These are phyloP conservation scores for Abrostola triplasia DNA, from an alignment of 2,888 invertebrate genomes.

Conservation along the genomic window DNA sequence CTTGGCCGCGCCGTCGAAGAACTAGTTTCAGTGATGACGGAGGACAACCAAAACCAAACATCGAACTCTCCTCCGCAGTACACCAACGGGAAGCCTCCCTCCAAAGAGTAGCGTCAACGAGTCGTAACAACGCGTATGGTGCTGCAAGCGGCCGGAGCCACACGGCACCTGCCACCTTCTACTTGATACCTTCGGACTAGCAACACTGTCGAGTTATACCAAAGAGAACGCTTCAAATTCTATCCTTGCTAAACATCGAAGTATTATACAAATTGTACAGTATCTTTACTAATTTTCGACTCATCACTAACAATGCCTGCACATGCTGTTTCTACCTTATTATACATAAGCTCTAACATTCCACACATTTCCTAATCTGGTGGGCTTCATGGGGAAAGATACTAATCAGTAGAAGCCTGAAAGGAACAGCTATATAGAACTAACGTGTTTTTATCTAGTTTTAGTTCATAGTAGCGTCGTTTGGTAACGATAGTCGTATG, in stretches of 20 bases:
- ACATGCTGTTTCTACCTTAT: constrained; percentile 68
- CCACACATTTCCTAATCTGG: constrained; percentile 71
- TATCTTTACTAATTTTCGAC: constrained; percentile 83
- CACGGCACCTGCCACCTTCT: constrained; percentile 34
- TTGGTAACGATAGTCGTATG: constrained; percentile 82
- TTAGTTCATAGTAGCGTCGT: constrained; percentile 76
- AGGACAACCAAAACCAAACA: constrained; percentile 81
- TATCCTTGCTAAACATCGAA: constrained; percentile 53
- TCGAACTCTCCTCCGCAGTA: constrained; percentile 82
- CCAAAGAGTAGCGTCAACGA: constrained; percentile 70
- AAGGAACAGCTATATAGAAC: constrained; percentile 67
- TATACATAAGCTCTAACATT: constrained; percentile 79
- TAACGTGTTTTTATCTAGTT: constrained; percentile 53
- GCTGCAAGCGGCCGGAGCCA: constrained; percentile 58
- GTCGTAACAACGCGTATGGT: constrained; percentile 60
- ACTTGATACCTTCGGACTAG: constrained; percentile 69
- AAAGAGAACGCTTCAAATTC: constrained; percentile 62
- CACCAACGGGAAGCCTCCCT: constrained; percentile 82
- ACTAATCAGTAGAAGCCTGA: constrained; percentile 66
- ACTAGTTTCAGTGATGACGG: constrained; percentile 96
- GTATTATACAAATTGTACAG: constrained; percentile 46
- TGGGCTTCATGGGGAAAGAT: constrained; percentile 68
- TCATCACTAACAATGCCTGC: constrained; percentile 85
- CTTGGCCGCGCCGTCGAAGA: constrained; percentile 96
- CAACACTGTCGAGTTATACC: constrained; percentile 75